phyloP scores from a whole-genome alignment of 2,797 vertebrate species.

The Pristis pectinata region DNA sequence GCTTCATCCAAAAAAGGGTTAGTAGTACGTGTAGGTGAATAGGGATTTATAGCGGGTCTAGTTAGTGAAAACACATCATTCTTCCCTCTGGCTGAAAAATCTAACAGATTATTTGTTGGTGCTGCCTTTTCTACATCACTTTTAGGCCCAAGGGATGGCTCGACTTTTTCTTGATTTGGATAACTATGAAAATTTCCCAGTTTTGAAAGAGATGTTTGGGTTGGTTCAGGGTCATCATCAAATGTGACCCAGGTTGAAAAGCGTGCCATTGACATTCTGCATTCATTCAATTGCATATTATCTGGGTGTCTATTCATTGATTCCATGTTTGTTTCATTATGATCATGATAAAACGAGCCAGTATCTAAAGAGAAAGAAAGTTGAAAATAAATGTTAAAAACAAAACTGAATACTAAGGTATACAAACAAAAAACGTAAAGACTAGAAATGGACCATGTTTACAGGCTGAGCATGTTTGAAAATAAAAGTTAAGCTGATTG shows the following conservation, averaged over 20 bases:
- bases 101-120: conserved; percentile 59
- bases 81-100: conserved; percentile 63
- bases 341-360: conserved; percentile 66
- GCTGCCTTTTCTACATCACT: conserved; percentile 37
- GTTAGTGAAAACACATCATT: conserved; percentile 59
- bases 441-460: not conserved
- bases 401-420: not conserved
- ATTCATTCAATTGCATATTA: conserved; percentile 58
- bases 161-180: conserved; percentile 54
- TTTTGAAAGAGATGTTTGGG: conserved; percentile 53
- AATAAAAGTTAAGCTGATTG: not conserved
- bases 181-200: conserved; percentile 44
- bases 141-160: conserved; percentile 52
- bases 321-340: conserved; percentile 78
- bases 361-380: conserved; percentile 51
- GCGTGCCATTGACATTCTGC: conserved; percentile 53
- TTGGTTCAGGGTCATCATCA: conserved; percentile 63
- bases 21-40: conserved; percentile 60
- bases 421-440: not conserved
- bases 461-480: not conserved
- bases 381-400: conserved; percentile 34
- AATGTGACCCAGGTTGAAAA: conserved; percentile 83
- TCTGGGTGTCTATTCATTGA: conserved; percentile 59
- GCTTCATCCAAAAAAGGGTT: conserved; percentile 77
- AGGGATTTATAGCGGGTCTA: conserved; percentile 52